phyloP scores from a whole-genome alignment of 2,888 invertebrate genomes.

The Phymatocera aterrima region DNA sequence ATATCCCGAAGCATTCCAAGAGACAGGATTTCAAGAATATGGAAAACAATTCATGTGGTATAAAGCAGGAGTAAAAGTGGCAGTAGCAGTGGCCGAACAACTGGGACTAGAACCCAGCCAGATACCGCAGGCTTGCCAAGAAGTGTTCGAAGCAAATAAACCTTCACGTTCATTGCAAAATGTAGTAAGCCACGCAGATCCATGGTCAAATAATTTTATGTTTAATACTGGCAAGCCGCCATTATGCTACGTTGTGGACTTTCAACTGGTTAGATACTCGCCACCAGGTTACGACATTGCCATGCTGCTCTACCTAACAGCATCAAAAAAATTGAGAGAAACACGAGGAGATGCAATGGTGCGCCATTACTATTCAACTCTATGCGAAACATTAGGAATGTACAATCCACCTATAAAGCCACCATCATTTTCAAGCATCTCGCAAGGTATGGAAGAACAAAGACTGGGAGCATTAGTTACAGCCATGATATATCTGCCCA shows the following conservation, averaged over 20 bases:
- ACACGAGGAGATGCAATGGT: slow-evolving; percentile 76
- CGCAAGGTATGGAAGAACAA: slow-evolving; percentile 65
- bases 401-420: slow-evolving; percentile 43
- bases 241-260: slow-evolving; percentile 82
- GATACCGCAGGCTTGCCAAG: slow-evolving; percentile 54
- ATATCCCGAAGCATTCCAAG: slow-evolving; percentile 60
- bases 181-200: slow-evolving; percentile 79
- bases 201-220: slow-evolving; percentile 82
- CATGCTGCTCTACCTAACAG: slow-evolving; percentile 77
- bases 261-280: slow-evolving; percentile 81
- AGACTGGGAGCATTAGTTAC: slow-evolving; percentile 63
- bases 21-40: slow-evolving; percentile 54
- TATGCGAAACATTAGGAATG: slow-evolving; percentile 54
- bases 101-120: slow-evolving; percentile 54
- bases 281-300: slow-evolving; percentile 82
- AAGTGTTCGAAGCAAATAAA: slow-evolving; percentile 55
- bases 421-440: slow-evolving; percentile 63
- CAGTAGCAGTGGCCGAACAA: slow-evolving; percentile 59
- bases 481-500: slow-evolving; percentile 64
- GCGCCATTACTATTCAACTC: slow-evolving; percentile 77
- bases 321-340: slow-evolving; percentile 75
- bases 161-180: slow-evolving; percentile 71
- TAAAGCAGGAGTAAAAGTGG: slow-evolving; percentile 56
- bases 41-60: slow-evolving; percentile 60
- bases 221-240: slow-evolving; percentile 76